Base-by-base conservation (phyloP, 2,113 vertebrate genomes). In the Brachionichthys hirsutus region DNA sequence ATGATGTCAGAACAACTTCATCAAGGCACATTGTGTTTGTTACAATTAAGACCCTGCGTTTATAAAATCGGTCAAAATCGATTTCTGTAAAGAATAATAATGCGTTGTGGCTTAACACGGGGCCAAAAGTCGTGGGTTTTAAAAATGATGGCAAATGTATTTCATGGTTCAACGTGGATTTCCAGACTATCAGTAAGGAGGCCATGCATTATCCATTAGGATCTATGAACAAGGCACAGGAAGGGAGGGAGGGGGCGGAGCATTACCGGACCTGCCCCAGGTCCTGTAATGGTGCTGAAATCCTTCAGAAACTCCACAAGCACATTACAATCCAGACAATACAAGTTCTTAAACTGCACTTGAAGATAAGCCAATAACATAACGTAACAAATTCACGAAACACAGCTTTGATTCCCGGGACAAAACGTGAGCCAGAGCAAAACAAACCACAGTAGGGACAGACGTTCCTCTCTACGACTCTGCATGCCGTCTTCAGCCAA, bases 181-280 rank as follows among this genome's bases (percentile, higher is more conserved):
- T 75, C 56, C 46, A 80, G 54, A 86, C 70, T 72, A 75, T 73
- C 38, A 16, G 63, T 66, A 73, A 71, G 34, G 82, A 87, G 73
- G 65, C 66, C 91, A 92, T 92, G 91, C 91, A 90, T 89, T 84
- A 90, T 90, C 80, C 81, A 86, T 77, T 76, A 75, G 78, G 77
- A 73, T 81, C 77, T 79, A 77, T 67, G 88, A 88, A 88, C 89
- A 92, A 92, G 91, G 91, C 91, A 92, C 91, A 88, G 84, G 86
- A 84, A 78, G 79, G 81, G 72, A 78, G 80, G 81, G 81, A 82
- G 80, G 81, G 81, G 81, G 81, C 44, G 46, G 69, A 78, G 77
- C 83, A 89, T 83, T 67, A 84, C 83, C 90, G 88, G 86, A 80
- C 67, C 72, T 69, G 73, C 80, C 67, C 81, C 47, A 67, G 78